Evolutionary conservation across 2,797 vertebrate genomes (phyloP), one percentile per base, ranked within the genome.

Genomic region (Intellagama lesueurii): DNA sequence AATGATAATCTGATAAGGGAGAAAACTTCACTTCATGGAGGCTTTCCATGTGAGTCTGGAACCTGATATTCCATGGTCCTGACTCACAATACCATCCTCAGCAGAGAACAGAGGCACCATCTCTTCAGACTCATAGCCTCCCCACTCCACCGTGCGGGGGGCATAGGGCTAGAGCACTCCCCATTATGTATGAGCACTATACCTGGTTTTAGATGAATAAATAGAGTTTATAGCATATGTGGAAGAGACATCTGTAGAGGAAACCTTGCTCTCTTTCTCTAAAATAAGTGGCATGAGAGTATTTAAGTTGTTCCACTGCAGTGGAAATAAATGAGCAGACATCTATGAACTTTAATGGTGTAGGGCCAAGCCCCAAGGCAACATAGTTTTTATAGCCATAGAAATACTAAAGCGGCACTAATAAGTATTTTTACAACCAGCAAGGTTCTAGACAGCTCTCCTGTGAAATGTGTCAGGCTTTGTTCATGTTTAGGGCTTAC

Each of bases 341-440:
- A 44, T 47, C 64, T 69, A 79, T 79, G 84, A 78, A 88, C n/a
- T 69, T 80, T 78, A 70, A 84, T 89, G 11, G 82, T 79, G 11
- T 47, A n/a, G 26, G 35, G 30, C 17, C 3, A 88, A 52, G 28
- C 66, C 19, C 7, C 49, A 70, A 47, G 66, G 66, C 66, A 89
- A 16, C n/a, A 40, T 79, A 1, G 17, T 83, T 84, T 52, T 78
- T 76, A 79, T 22, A 64, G 47, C 11, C 66, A 40, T 70, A 78
- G 47, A 26, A 47, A 44, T 84, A 44, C 84, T 89, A 89, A 79
- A 79, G 52, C 5, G 1, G 28, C 17, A 22, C 32, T 84, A 76
- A 76, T 64, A 66, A 77, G 14, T 52, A 83, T 83, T 77, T 81
- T 78, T 83, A 84, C 64, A 88, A 83, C 66, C 9, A 84, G n/a